Evolutionary conservation across 2,888 invertebrate species (phyloP).

Genomic region (Carterocephalus palaemon): DNA sequence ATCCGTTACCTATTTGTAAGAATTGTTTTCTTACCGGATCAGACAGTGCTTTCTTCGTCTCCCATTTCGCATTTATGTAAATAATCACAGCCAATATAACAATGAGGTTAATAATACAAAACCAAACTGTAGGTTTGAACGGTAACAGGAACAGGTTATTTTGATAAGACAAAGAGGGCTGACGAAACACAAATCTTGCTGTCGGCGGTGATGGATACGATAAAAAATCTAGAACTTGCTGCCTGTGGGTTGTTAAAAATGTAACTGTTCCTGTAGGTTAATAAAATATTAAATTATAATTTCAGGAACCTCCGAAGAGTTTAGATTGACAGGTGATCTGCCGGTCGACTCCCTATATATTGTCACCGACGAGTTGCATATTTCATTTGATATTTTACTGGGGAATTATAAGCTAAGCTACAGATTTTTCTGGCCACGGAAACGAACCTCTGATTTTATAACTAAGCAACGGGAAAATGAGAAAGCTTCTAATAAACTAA

Average conservation of each 20-base stretch:
- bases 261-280: conserved; percentile 43
- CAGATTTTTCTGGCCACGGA: too few relatives aligned
- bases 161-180: conserved; percentile 82
- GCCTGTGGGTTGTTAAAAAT: conserved; percentile 43
- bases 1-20: too few relatives aligned
- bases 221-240: conserved; percentile 61
- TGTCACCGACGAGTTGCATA: too few relatives aligned
- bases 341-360: too few relatives aligned
- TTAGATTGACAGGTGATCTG: too few relatives aligned
- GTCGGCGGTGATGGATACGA: conserved; percentile 55
- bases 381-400: too few relatives aligned
- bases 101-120: conserved; percentile 65
- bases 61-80: conserved; percentile 55
- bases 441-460: too few relatives aligned
- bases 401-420: too few relatives aligned
- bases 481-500: too few relatives aligned
- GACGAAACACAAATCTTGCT: conserved; percentile 79
- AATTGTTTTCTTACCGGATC: conserved; percentile 39
- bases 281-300: neutral
- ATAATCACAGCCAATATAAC: conserved; percentile 45
- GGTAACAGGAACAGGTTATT: conserved; percentile 82
- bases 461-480: too few relatives aligned
- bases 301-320: too few relatives aligned
- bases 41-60: conserved; percentile 36
- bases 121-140: conserved; percentile 81